These are phyloP conservation scores for Leptatherina wallacei DNA, from an alignment of 2,797 vertebrate species.

Conservation along the genomic window DNA sequence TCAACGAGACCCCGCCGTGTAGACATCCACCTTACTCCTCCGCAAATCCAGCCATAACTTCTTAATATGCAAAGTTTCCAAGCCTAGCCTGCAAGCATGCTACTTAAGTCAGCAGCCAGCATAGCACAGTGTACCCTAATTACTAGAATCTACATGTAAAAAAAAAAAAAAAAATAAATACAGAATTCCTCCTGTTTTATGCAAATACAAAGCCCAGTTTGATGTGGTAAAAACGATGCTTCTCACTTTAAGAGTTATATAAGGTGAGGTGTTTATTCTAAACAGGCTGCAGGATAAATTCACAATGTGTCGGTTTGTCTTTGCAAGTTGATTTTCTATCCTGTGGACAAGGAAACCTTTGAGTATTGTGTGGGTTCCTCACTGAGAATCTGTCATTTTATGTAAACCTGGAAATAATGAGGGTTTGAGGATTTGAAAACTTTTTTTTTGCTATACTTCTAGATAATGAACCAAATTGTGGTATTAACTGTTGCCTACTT, in stretches of 20 bases:
- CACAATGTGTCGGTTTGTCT: too few species aligned
- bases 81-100: constrained; percentile 18
- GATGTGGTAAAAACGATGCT: too few species aligned
- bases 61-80: constrained; percentile 59
- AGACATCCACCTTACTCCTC: constrained; percentile 25
- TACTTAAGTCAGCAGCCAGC: constrained; percentile 38
- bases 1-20: constrained; percentile 33
- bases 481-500: background rate
- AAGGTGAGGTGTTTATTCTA: too few species aligned
- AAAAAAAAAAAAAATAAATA: background rate
- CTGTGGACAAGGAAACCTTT: too few species aligned
- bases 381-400: too few species aligned
- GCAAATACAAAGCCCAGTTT: too few species aligned
- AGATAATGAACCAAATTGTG: background rate
- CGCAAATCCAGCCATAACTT: constrained; percentile 26
- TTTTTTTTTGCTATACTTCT: background rate
- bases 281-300: too few species aligned
- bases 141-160: constrained; percentile 18
- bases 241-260: too few species aligned
- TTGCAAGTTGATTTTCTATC: too few species aligned
- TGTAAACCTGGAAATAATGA: too few species aligned
- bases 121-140: constrained; percentile 23
- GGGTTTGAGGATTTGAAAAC: too few species aligned
- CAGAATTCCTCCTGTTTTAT: background rate
- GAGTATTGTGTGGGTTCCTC: too few species aligned